phyloP scores from a whole-genome alignment of 2,888 invertebrate genomes.

The Halocaridina rubra region DNA sequence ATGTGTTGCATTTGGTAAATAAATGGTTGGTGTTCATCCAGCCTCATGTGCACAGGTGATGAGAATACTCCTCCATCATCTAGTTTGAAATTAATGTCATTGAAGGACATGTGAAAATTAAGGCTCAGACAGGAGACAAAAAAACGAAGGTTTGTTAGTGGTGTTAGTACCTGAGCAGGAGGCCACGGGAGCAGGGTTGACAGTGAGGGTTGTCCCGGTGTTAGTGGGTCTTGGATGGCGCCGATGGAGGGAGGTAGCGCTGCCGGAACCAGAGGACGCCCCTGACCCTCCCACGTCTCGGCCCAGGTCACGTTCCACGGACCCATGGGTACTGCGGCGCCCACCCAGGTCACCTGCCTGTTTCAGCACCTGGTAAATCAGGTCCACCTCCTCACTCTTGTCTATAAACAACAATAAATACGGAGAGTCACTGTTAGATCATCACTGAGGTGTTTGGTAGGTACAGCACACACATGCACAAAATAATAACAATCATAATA shows the following conservation, averaged over 20 bases:
- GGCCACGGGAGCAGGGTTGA: slow-evolving; percentile 76
- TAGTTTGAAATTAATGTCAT: no score
- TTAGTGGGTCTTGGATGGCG: slow-evolving; percentile 59
- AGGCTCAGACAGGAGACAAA: neutral
- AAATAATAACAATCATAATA: no score
- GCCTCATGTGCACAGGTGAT: no score
- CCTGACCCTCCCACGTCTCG: slow-evolving; percentile 60
- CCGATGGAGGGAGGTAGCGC: slow-evolving; percentile 64
- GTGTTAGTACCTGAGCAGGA: slow-evolving; percentile 76
- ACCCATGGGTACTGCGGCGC: slow-evolving; percentile 61
- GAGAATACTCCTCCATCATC: no score
- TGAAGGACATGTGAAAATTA: neutral
- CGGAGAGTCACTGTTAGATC: slow-evolving; percentile 8
- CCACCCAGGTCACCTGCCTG: slow-evolving; percentile 85
- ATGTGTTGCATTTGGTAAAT: no score
- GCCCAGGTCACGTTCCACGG: slow-evolving; percentile 55
- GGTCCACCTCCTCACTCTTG: slow-evolving; percentile 79
- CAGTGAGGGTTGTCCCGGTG: slow-evolving; percentile 72
- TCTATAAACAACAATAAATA: no score
- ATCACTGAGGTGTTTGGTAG: neutral
- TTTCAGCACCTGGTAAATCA: slow-evolving; percentile 94
- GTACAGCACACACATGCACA: no score
- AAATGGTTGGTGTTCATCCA: no score
- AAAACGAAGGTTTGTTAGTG: neutral
- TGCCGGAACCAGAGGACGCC: slow-evolving; percentile 63